Evolutionary conservation across 2,797 vertebrate species (phyloP), one percentile per base, ranked within the genome.

Genomic region (Tapirus indicus): DNA sequence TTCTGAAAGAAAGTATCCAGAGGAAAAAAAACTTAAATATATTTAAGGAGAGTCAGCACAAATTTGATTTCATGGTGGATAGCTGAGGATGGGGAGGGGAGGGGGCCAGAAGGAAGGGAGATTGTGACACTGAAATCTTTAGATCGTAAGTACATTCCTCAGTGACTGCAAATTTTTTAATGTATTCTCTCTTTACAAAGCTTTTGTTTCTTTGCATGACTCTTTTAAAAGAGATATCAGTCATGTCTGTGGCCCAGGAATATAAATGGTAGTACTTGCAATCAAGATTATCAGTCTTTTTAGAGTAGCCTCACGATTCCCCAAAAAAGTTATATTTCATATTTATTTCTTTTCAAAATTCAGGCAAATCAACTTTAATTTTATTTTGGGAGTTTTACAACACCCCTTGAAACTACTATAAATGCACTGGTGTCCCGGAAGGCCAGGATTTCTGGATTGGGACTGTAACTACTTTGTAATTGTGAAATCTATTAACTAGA

Each of bases 271-370:
- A 60, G 41, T 68, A 25, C 12, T 62, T 85, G 11, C 5, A 56
- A 60, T 58, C 68, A 23, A 79, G 44, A 82, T 49, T 35, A 82
- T 95, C 66, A 62, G 3, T 95, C 69, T 92, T 80, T 78, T 79
- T 58, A 85, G 27, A 78, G 69, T 7, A 62, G 9, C 18, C 49
- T 77, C 23, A 41, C 20, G 7, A 27, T 86, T 75, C 12, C 58
- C n/a, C 27, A 25, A 0, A 62, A 91, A 74, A 86, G 44, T 41
- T 74, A 21, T 41, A 82, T 95, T 82, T 86, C 77, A 88, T 56
- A 8, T 64, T 49, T 96, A 90, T 88, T 88, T 92, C 71, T 90
- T 88, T 95, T 84, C 38, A 79, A 95, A 90, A 85, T 71, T 75
- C 27, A 77, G 25, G 35, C 49, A 95, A 91, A 80, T 94, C 44